phyloP scores from a whole-genome alignment of 2,797 vertebrate species.

The Sciurus carolinensis region DNA sequence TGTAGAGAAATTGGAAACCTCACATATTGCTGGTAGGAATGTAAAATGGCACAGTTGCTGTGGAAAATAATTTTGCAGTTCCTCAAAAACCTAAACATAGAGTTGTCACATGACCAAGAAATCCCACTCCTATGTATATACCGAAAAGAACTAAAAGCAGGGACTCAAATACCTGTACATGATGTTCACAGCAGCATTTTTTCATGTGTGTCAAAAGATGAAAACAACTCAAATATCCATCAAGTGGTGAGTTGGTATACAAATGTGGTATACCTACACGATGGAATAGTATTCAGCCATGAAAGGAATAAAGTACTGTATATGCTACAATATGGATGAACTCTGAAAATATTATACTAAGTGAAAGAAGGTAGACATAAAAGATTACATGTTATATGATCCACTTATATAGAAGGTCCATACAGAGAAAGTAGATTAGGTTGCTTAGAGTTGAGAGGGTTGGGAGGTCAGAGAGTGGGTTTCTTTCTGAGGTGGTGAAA shows the following conservation, averaged over 20 bases:
- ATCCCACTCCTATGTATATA: not conserved
- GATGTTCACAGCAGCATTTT: not conserved
- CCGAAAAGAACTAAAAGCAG: slow-evolving; percentile 22
- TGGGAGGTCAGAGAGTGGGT: not conserved
- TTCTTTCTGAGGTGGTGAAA: slow-evolving; percentile 28
- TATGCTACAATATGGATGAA: not conserved
- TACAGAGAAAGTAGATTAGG: not conserved
- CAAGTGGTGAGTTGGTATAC: not conserved
- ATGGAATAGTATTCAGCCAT: not conserved
- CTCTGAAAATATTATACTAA: not conserved
- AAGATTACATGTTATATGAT: not conserved
- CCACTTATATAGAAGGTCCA: not conserved
- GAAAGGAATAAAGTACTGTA: not conserved
- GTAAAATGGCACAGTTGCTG: not conserved
- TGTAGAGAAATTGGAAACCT: not conserved
- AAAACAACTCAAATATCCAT: not conserved
- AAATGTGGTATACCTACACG: not conserved
- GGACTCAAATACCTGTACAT: not conserved
- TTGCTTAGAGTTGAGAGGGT: not conserved
- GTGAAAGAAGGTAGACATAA: not conserved
- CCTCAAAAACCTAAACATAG: not conserved
- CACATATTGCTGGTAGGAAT: not conserved
- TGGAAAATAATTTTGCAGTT: slow-evolving; percentile 2
- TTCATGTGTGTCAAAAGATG: not conserved
- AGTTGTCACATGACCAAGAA: not conserved